Evolutionary conservation across 1,140 invertebrate species (phyloP).

Genomic region (Zaprionus inermis): DNA sequence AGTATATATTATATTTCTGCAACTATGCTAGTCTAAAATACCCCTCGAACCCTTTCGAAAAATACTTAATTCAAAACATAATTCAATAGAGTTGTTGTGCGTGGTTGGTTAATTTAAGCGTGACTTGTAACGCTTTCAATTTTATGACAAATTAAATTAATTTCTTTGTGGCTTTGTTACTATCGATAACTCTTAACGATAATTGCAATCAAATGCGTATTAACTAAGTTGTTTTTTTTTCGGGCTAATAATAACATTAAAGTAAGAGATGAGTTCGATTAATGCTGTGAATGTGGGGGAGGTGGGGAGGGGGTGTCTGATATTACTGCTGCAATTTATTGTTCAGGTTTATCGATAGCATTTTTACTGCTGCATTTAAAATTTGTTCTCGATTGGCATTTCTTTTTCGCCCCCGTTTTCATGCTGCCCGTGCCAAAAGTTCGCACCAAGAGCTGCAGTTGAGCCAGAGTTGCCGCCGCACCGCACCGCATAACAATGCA

Average conservation of each 20-base stretch:
- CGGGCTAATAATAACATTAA: neutral
- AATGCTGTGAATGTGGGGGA: neutral
- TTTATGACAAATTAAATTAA: neutral
- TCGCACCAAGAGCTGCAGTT: neutral
- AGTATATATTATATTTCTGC: no score
- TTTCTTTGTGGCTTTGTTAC: neutral
- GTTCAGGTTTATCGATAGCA: neutral
- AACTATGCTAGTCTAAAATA: no score
- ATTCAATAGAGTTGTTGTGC: neutral
- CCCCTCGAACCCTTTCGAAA: no score
- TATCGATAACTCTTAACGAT: neutral
- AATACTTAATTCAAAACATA: neutral
- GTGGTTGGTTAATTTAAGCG: constrained; percentile 2
- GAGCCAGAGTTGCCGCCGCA: neutral
- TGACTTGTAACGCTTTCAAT: neutral
- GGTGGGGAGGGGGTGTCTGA: neutral
- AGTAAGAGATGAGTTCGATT: neutral
- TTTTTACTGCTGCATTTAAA: neutral
- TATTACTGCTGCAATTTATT: neutral
- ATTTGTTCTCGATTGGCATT: neutral
- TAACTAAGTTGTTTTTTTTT: neutral
- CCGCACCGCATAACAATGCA: neutral
- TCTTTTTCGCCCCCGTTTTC: neutral
- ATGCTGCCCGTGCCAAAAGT: neutral
- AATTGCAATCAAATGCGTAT: neutral